phyloP scores from a whole-genome alignment of 2,113 vertebrate genomes.

The Morphnarchus princeps region DNA sequence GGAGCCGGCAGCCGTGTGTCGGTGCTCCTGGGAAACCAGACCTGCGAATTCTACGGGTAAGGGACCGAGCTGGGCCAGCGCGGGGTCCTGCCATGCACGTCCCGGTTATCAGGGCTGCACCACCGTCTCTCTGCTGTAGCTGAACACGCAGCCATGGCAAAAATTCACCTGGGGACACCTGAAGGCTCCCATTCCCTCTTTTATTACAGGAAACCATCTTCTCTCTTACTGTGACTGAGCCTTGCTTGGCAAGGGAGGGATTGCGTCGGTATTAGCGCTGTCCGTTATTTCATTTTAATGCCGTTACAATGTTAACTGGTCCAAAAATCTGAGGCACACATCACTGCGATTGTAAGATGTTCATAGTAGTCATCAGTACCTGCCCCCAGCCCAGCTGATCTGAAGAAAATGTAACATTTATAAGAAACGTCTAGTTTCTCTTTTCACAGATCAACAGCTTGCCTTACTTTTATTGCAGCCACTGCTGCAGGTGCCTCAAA shows the following conservation, averaged over 20 bases:
- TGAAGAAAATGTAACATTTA: background rate
- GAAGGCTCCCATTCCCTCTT: background rate
- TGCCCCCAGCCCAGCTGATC: background rate
- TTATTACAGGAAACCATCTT: background rate
- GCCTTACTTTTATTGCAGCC: background rate
- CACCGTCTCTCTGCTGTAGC: background rate
- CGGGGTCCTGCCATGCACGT: background rate
- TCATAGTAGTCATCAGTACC: background rate
- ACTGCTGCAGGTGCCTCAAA: background rate
- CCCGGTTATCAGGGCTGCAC: background rate
- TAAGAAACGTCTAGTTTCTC: background rate
- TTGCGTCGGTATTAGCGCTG: background rate
- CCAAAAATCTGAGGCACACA: background rate
- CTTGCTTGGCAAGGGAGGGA: background rate
- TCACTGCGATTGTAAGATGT: background rate
- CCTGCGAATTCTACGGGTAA: conserved; percentile 93
- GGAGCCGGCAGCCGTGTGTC: conserved; percentile 90
- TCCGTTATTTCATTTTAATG: background rate
- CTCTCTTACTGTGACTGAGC: background rate
- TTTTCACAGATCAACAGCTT: background rate
- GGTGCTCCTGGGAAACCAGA: conserved; percentile 93
- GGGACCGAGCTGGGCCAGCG: background rate
- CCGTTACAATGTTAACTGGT: background rate
- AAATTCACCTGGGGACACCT: background rate
- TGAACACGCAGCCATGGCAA: background rate